Percentiles rank a stretch among this genome's conserved stretches.
phyloP scores from a whole-genome alignment of 1,140 invertebrate genomes.

The Whitmania pigra region DNA sequence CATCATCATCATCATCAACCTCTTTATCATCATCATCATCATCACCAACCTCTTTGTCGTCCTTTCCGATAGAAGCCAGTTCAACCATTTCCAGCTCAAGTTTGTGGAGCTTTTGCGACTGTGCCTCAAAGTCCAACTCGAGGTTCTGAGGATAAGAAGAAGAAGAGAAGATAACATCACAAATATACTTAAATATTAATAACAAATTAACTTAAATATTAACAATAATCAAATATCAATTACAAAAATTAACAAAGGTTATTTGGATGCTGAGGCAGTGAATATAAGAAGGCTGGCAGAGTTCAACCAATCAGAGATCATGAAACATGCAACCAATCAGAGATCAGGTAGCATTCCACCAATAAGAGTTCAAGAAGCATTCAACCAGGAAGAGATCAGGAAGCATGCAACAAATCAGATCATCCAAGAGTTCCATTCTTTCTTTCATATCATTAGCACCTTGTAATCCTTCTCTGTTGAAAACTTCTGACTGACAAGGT shows the following conservation, averaged over 20 bases:
- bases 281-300: not conserved
- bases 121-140: conserved; percentile 69
- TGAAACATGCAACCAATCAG: no score
- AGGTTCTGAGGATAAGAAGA: conserved; percentile 53
- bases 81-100: conserved; percentile 72
- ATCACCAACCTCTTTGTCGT: conserved; percentile 62
- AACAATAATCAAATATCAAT: not conserved
- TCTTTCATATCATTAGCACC: conserved; percentile 47
- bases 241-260: not conserved
- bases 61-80: conserved; percentile 55
- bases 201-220: not conserved
- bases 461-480: conserved; percentile 68
- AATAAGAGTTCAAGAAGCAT: not conserved
- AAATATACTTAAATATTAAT: not conserved
- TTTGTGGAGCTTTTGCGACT: conserved; percentile 64
- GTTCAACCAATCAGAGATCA: no score
- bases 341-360: not conserved
- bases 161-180: no score
- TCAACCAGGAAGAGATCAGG: not conserved
- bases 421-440: not conserved
- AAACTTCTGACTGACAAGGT: conserved; percentile 67
- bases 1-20: no score
- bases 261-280: no score
- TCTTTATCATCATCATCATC: no score
- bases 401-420: not conserved